Conservation (phyloP, 2,113 vertebrate species). For the Nothobranchius furzeri region DNA sequence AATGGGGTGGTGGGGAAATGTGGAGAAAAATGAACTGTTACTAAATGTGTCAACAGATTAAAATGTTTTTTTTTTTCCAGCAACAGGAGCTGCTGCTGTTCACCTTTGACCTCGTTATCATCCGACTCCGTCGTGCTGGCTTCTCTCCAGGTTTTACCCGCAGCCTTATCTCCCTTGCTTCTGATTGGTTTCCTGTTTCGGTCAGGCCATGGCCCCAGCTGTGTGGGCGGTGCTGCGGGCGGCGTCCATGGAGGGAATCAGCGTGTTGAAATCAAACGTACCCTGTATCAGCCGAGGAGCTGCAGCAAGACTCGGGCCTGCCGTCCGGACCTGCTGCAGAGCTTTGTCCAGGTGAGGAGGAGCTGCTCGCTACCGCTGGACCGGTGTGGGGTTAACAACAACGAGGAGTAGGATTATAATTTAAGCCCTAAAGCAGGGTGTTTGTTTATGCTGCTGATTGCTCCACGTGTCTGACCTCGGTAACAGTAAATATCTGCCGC, state of each 20-base stretch:
- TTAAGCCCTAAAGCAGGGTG: too few relatives aligned
- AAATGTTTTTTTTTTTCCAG: too few relatives aligned
- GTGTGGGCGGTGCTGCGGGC: slow-evolving; percentile 72
- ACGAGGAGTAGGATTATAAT: too few relatives aligned
- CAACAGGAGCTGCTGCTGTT: background rate
- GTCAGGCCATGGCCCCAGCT: slow-evolving; percentile 72
- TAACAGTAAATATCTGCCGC: too few relatives aligned
- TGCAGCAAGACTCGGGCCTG: background rate
- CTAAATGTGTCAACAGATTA: too few relatives aligned
- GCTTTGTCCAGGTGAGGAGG: slow-evolving; percentile 55
- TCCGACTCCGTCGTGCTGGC: fast-evolving
- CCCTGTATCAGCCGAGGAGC: background rate
- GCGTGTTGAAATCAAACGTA: slow-evolving; percentile 42
- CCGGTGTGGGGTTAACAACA: too few relatives aligned
- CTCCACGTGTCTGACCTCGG: too few relatives aligned
- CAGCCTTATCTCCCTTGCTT: slow-evolving; percentile 6
- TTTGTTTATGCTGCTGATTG: too few relatives aligned
- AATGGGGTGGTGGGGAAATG: too few relatives aligned
- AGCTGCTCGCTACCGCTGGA: background rate
- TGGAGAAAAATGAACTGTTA: too few relatives aligned
- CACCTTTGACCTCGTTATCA: background rate
- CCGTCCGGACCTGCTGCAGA: background rate
- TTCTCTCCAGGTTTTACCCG: slow-evolving; percentile 9
- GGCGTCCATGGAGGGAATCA: slow-evolving; percentile 23
- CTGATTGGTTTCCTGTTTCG: slow-evolving; percentile 70